These are phyloP conservation scores for Dendrocopos noguchii DNA, from an alignment of 2,113 vertebrate genomes.

Conservation along the genomic window DNA sequence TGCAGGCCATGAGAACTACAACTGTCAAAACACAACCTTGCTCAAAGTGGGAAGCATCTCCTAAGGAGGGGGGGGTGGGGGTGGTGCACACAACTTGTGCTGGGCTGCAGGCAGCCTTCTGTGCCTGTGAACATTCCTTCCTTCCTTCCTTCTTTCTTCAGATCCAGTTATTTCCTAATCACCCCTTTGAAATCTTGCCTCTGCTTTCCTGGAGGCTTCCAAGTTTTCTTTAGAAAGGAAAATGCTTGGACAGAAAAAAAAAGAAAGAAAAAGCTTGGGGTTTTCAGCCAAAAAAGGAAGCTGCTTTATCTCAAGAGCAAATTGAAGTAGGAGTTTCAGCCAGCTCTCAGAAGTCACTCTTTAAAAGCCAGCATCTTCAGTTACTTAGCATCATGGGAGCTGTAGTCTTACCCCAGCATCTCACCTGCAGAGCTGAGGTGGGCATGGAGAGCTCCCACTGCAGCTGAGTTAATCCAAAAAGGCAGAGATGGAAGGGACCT, in stretches of 20 bases:
- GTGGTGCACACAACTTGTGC: not conserved
- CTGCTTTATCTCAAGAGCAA: not conserved
- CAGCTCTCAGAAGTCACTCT: not conserved
- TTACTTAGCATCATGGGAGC: not conserved
- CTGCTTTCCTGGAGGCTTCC: not conserved
- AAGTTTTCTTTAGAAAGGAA: not conserved
- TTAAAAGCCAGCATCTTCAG: not conserved
- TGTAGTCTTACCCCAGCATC: not conserved
- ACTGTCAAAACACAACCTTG: constrained; percentile 48
- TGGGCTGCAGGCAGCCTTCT: not conserved
- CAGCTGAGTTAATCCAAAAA: not conserved
- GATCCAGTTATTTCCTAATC: not conserved
- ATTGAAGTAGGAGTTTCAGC: not conserved
- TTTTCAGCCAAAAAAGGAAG: not conserved
- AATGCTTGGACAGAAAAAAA: not conserved
- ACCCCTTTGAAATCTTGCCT: not conserved
- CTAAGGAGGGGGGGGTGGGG: not conserved
- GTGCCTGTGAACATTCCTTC: not conserved
- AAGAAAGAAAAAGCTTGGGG: not conserved
- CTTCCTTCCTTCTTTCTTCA: not conserved
- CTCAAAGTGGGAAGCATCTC: constrained; percentile 21
- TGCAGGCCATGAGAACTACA: constrained; percentile 67
- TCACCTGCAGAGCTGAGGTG: not conserved
- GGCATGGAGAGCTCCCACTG: not conserved
- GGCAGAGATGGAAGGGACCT: no score